phyloP scores from a whole-genome alignment of 2,797 vertebrate species.

The Takifugu rubripes region DNA sequence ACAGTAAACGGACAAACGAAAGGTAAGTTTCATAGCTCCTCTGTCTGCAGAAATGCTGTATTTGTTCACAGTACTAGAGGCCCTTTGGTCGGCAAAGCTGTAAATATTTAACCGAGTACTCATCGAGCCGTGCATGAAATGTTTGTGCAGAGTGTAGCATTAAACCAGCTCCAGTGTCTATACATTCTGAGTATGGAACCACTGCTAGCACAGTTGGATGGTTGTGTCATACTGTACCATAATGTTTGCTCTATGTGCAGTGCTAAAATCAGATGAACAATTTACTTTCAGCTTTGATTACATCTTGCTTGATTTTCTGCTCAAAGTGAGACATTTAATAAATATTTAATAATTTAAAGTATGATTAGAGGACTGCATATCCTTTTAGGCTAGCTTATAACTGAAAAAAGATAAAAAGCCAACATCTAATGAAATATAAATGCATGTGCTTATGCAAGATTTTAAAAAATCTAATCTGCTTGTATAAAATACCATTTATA shows the following conservation, averaged over 20 bases:
- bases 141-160: conserved; percentile 6
- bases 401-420: not conserved
- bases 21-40: too few relatives aligned
- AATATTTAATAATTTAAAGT: not conserved
- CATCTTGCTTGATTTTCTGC: conserved; percentile 2
- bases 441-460: conserved; percentile 20
- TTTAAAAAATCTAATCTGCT: conserved; percentile 23
- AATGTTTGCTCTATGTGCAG: not conserved
- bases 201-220: not conserved
- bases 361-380: not conserved
- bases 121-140: conserved; percentile 38
- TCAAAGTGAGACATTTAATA: conserved; percentile 16
- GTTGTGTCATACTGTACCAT: not conserved
- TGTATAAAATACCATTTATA: conserved; percentile 19
- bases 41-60: conserved; percentile 19
- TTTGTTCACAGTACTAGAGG: conserved; percentile 22
- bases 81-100: conserved; percentile 51
- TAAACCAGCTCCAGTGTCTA: not conserved
- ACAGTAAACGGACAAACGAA: too few relatives aligned
- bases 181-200: not conserved
- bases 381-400: not conserved
- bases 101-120: conserved; percentile 42
- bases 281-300: conserved; percentile 7
- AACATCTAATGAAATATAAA: not conserved
- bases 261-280: conserved; percentile 4